These are phyloP conservation scores for Brassicogethes aeneus DNA, from an alignment of 2,888 invertebrate species.

Conservation along the genomic window DNA sequence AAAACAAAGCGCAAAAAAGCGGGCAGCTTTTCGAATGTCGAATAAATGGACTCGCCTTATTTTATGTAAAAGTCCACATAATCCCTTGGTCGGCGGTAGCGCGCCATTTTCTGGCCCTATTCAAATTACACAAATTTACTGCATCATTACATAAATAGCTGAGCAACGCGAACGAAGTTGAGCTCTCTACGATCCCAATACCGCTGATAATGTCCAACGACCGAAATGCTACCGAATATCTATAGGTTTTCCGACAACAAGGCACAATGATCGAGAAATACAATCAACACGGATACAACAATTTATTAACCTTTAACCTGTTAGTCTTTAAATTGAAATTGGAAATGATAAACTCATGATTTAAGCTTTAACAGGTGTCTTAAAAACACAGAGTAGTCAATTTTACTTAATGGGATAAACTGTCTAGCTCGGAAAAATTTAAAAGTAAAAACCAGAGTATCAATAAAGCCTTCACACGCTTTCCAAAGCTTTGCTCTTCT, in stretches of 20 bases:
- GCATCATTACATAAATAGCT: constrained; percentile 36
- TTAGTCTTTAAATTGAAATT: not conserved
- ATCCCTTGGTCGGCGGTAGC: constrained; percentile 14
- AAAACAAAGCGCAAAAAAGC: too few species aligned
- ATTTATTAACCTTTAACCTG: too few species aligned
- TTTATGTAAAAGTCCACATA: constrained; percentile 5
- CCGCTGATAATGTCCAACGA: constrained; percentile 31
- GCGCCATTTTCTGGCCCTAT: constrained; percentile 11
- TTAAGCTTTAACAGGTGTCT: too few species aligned
- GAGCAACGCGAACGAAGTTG: constrained; percentile 13
- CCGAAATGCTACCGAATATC: not conserved
- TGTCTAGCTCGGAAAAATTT: too few species aligned
- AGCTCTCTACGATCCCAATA: constrained; percentile 20
- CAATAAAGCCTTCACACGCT: too few species aligned
- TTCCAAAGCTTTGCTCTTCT: too few species aligned
- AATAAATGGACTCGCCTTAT: not conserved
- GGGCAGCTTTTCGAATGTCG: not conserved
- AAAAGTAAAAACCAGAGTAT: too few species aligned
- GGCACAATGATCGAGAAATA: too few species aligned
- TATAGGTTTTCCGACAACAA: not conserved
- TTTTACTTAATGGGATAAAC: too few species aligned
- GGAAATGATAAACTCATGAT: too few species aligned
- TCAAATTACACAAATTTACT: constrained; percentile 35
- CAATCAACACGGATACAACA: too few species aligned
- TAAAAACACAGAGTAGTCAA: too few species aligned